Evolutionary conservation across 2,113 vertebrate genomes (phyloP), one percentile per base, ranked within the genome.

Genomic region (Eulemur rufifrons): DNA sequence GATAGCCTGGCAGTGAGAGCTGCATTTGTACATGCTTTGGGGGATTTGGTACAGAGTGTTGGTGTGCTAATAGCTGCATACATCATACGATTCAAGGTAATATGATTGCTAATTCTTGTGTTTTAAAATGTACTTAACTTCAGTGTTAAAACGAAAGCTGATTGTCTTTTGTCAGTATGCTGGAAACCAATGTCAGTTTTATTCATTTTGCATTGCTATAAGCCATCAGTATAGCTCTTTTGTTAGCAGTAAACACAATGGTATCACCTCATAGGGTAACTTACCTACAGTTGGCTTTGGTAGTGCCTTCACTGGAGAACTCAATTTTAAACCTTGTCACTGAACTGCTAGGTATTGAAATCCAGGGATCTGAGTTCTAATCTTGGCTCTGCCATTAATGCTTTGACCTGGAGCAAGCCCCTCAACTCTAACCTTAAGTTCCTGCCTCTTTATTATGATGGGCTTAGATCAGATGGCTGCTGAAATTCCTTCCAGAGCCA

Each of bases 21-120:
- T 0, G 99, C 99, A 0, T 99, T 99, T 95, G 99, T 99, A 13
- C 99, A 99, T 0, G 99, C 99, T 59, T 96, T 99, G 82, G 99
- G 99, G 32, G 99, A 99, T 97, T 98, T 99, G 95, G 98, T 99
- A 0, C 99, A 99, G 97, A 99, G 99, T 56, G 97, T 99, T 1
- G 99, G 99, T 1, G 99, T 99, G 66, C 99, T 99, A 1, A 98
- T 99, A 14, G 99, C 99, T 25, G 99, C 99, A 0, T 99, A 99
- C 96, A 98, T 99, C 86, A 99, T 99, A 96, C 99, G 99, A 86
- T 99, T 99, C 63, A 99, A 99, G 99, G 99, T 99, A 93, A 95
- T 34, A 27, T 3, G 13, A 68, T 74, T 12, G 13, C 45, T 81
- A 4, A 6, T 87, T 89, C 90, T 95, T 76, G 74, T 96, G 21